Conservation (phyloP, 2,888 invertebrate species). For the Drosophila rellima region DNA sequence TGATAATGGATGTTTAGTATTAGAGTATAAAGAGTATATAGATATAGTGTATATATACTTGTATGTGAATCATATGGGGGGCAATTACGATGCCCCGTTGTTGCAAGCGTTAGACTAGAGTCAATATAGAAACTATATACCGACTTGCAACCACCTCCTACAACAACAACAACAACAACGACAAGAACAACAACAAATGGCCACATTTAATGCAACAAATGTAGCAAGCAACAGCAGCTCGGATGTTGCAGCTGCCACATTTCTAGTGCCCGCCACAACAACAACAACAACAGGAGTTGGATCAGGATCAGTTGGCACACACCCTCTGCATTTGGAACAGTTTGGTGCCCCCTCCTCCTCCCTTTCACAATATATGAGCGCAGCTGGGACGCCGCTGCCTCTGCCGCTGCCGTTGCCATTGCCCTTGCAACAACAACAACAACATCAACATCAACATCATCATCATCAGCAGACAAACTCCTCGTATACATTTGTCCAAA, state of each 20-base stretch:
- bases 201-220: conserved; percentile 75
- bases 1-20: conserved; percentile 69
- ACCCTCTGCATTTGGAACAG: conserved; percentile 71
- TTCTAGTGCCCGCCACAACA: conserved; percentile 77
- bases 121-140: conserved; percentile 21
- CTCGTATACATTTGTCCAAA: conserved; percentile 84
- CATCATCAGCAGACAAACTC: conserved; percentile 81
- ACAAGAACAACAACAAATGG: conserved; percentile 70
- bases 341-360: conserved; percentile 64
- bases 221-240: conserved; percentile 61
- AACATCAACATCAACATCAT: conserved; percentile 60
- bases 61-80: conserved; percentile 56
- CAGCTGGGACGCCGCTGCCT: conserved; percentile 34
- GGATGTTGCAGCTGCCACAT: conserved; percentile 76
- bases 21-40: conserved; percentile 42
- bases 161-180: conserved; percentile 24
- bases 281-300: conserved; percentile 20
- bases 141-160: conserved; percentile 23
- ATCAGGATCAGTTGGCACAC: conserved; percentile 30
- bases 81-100: conserved; percentile 42
- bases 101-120: conserved; percentile 17
- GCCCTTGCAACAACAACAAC: conserved; percentile 27
- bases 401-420: conserved; percentile 47
- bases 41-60: conserved; percentile 29
- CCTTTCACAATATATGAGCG: conserved; percentile 71